These are phyloP conservation scores for Pentalonia nigronervosa DNA, from an alignment of 1,140 invertebrate species.

Conservation along the genomic window DNA sequence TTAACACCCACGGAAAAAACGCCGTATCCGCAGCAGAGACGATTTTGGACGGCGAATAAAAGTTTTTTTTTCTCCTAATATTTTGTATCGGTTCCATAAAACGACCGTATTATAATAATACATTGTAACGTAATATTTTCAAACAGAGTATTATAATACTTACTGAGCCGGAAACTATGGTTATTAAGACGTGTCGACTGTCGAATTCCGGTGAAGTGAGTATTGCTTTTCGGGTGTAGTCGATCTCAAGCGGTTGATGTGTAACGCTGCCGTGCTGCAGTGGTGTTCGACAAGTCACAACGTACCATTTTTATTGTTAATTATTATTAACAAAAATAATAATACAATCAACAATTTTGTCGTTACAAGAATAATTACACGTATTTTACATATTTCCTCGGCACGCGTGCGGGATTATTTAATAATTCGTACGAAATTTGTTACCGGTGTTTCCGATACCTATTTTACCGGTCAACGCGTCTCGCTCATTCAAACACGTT, in stretches of 20 bases:
- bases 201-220: neutral
- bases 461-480: neutral
- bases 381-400: neutral
- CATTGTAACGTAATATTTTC: neutral
- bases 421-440: neutral
- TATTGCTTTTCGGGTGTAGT: neutral
- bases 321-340: neutral
- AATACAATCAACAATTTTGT: neutral
- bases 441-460: neutral
- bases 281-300: neutral
- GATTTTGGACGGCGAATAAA: too few species aligned
- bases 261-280: neutral
- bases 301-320: neutral
- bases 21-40: too few species aligned
- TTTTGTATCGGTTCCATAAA: too few species aligned
- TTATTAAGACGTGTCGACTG: neutral
- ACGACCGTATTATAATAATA: neutral
- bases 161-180: neutral
- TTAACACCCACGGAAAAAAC: too few species aligned
- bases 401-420: neutral
- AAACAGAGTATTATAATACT: neutral
- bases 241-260: neutral
- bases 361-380: neutral
- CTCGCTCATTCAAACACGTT: neutral
- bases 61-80: too few species aligned